phyloP scores from a whole-genome alignment of 64 coral and sea anemone species.

The Montipora sp. region DNA sequence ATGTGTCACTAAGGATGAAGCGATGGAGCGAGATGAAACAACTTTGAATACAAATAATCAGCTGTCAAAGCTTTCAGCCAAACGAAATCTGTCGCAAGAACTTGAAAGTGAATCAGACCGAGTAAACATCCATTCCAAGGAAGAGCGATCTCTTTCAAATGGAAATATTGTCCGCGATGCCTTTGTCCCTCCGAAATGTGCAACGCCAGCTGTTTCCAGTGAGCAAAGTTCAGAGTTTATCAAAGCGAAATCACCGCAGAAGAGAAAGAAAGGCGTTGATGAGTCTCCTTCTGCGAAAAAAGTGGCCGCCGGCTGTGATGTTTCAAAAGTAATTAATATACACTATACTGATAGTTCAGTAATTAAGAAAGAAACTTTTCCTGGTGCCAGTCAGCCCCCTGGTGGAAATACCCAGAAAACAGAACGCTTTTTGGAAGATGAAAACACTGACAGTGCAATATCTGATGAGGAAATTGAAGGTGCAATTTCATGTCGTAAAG shows the following conservation, averaged over 20 bases:
- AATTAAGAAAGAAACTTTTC: conserved; percentile 4
- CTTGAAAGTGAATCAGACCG: conserved; percentile 3
- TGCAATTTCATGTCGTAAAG: conserved; percentile 29
- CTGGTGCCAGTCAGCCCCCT: conserved; percentile 73
- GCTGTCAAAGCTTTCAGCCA: background rate
- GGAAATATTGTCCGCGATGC: conserved; percentile 12
- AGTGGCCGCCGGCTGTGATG: background rate
- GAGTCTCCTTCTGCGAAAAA: conserved; percentile 25
- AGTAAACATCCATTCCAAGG: background rate
- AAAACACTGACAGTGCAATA: conserved; percentile 95
- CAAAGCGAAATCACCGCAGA: conserved; percentile 65
- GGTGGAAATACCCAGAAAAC: conserved; percentile 46
- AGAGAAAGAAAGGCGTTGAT: conserved; percentile 41
- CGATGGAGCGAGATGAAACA: conserved; percentile 12
- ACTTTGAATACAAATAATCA: conserved; percentile 38
- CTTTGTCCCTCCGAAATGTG: conserved; percentile 78
- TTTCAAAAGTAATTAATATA: background rate
- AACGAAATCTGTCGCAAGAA: conserved; percentile 52
- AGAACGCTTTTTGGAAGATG: conserved; percentile 51
- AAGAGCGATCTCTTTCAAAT: background rate
- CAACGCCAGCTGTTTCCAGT: conserved; percentile 58
- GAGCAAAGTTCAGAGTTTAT: conserved; percentile 17
- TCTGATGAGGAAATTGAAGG: conserved; percentile 92
- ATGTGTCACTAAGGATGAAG: background rate
- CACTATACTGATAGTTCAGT: background rate